phyloP scores from a whole-genome alignment of 1,140 invertebrate species.

The Triops longicaudatus region DNA sequence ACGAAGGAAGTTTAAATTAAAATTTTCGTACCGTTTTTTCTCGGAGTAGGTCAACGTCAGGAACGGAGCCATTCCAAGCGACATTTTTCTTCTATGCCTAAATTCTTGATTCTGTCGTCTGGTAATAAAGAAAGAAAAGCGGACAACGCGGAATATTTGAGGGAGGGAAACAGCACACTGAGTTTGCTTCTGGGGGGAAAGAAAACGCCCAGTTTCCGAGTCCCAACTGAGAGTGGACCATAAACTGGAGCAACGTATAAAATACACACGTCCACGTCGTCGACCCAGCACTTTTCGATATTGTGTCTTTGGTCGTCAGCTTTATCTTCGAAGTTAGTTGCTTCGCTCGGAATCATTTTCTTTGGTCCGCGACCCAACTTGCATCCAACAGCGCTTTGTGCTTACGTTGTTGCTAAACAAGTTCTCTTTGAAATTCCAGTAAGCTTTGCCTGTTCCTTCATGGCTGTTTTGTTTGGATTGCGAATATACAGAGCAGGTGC shows the following conservation, averaged over 20 bases:
- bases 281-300: slow-evolving; percentile 5
- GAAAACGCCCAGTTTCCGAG: background rate
- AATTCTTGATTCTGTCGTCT: no score
- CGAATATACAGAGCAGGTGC: background rate
- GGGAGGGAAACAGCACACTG: background rate
- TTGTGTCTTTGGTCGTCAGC: slow-evolving; percentile 11
- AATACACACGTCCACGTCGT: slow-evolving; percentile 11
- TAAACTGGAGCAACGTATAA: background rate
- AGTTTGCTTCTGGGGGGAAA: background rate
- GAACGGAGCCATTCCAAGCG: no score
- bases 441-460: background rate
- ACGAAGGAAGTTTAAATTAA: background rate
- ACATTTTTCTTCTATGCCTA: no score
- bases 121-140: background rate
- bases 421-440: background rate
- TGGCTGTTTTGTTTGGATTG: background rate
- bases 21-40: background rate
- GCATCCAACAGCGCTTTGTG: background rate
- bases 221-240: slow-evolving; percentile 2
- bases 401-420: background rate
- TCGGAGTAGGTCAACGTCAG: no score
- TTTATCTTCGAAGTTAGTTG: background rate
- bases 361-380: background rate
- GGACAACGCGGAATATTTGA: background rate
- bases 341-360: background rate